Evolutionary conservation across 2,113 vertebrate genomes (phyloP).

Genomic region (Rutilus rutilus): DNA sequence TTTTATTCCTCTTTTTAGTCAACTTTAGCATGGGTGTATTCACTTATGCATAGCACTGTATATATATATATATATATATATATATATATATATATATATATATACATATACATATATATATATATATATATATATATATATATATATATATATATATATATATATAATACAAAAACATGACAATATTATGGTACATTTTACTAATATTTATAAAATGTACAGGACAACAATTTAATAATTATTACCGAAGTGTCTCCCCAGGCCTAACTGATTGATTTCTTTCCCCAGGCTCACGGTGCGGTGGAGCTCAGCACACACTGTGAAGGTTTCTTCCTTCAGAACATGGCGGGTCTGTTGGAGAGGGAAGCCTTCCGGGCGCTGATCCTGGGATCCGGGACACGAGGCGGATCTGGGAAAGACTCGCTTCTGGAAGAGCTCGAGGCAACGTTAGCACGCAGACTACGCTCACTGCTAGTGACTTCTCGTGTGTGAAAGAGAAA

Average conservation of each 20-base stretch:
- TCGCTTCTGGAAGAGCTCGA: conserved; percentile 86
- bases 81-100: too few relatives aligned
- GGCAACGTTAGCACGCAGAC: conserved; percentile 80
- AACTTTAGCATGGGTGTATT: too few relatives aligned
- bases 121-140: too few relatives aligned
- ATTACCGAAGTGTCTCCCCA: background rate
- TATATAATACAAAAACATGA: too few relatives aligned
- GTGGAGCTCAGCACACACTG: conserved; percentile 87
- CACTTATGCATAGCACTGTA: too few relatives aligned
- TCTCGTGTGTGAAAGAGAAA: conserved; percentile 81
- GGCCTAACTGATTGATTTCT: background rate
- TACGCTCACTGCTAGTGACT: conserved; percentile 86
- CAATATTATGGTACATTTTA: too few relatives aligned
- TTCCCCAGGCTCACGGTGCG: conserved; percentile 82
- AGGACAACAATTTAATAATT: too few relatives aligned
- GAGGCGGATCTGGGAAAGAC: conserved; percentile 83
- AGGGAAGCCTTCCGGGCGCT: conserved; percentile 86
- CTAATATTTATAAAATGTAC: too few relatives aligned
- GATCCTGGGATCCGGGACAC: conserved; percentile 78
- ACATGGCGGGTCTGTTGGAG: conserved; percentile 88
- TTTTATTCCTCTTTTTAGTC: too few relatives aligned
- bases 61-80: too few relatives aligned
- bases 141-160: too few relatives aligned
- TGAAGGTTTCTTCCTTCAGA: conserved; percentile 93
- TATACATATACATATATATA: too few relatives aligned